Conservation (phyloP, 2,888 invertebrate species). For the Lasioglossum lativentre region DNA sequence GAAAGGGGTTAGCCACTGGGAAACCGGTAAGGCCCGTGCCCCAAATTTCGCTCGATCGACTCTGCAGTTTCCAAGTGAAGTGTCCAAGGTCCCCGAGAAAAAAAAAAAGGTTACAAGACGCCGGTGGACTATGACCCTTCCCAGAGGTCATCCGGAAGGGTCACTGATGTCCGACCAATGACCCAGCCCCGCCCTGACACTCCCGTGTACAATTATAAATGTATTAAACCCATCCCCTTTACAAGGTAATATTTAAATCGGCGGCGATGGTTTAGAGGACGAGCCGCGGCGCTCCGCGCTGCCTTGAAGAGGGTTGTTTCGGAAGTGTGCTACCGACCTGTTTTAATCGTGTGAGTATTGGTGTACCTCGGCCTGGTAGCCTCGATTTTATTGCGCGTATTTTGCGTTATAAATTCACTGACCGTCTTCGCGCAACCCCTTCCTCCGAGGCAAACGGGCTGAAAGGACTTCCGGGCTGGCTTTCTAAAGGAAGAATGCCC, state of each 20-base stretch:
- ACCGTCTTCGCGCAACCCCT: constrained; percentile 60
- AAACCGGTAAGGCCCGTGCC: constrained; percentile 80
- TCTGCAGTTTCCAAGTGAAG: constrained; percentile 70
- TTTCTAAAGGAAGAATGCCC: constrained; percentile 43
- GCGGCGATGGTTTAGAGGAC: constrained; percentile 70
- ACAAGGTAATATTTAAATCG: constrained; percentile 82
- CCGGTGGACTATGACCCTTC: constrained; percentile 70
- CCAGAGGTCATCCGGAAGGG: constrained; percentile 78
- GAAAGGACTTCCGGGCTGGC: constrained; percentile 23
- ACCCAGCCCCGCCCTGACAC: constrained; percentile 79
- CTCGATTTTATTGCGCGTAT: constrained; percentile 82
- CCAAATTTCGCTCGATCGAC: constrained; percentile 73
- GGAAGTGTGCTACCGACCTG: constrained; percentile 55
- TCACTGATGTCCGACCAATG: constrained; percentile 83
- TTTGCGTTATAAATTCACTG: constrained; percentile 82
- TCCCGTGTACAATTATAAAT: constrained; percentile 83
- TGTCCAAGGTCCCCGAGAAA: constrained; percentile 53
- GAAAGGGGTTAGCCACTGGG: constrained; percentile 38
- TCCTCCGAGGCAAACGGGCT: constrained; percentile 31
- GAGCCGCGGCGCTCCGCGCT: constrained; percentile 24
- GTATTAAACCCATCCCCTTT: constrained; percentile 82
- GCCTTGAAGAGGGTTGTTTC: constrained; percentile 36
- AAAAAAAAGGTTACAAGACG: constrained; percentile 64
- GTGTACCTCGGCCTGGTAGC: constrained; percentile 55
- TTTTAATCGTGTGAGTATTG: constrained; percentile 77